Conservation (phyloP, 2,797 vertebrate species). For the Scyliorhinus canicula region DNA sequence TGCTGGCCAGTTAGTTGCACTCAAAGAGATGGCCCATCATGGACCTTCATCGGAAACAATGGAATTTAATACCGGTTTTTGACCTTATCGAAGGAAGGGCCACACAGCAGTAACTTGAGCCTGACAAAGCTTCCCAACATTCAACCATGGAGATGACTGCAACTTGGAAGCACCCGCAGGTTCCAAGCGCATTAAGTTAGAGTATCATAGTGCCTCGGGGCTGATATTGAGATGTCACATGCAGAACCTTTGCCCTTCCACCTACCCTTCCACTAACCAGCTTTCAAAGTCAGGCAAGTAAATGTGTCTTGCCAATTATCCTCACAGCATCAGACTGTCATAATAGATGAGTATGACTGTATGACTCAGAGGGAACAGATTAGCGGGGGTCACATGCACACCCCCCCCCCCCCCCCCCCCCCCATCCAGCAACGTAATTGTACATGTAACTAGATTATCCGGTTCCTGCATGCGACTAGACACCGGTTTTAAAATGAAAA, state of each 20-base stretch:
- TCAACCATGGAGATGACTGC: not conserved
- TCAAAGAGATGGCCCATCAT: not conserved
- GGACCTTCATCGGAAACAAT: not conserved
- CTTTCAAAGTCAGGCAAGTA: not conserved
- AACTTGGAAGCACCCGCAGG: not conserved
- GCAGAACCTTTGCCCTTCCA: not conserved
- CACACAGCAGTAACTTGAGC: not conserved
- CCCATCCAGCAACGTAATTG: not conserved
- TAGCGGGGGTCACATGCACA: no score
- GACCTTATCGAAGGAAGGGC: not conserved
- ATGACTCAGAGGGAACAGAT: not conserved
- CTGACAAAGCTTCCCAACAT: not conserved
- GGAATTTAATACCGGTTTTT: not conserved
- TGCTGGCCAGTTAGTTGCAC: not conserved
- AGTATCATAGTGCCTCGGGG: not conserved
- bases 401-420: no score
- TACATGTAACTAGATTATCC: not conserved
- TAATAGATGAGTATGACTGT: not conserved
- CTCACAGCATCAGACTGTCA: not conserved
- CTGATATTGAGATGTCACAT: not conserved
- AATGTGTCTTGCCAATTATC: not conserved
- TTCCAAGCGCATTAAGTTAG: no score
- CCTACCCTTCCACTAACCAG: not conserved
- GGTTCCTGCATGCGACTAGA: not conserved
- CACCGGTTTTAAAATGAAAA: not conserved